phyloP scores from a whole-genome alignment of 64 coral and sea anemone species.

The Montipora foliosa region DNA sequence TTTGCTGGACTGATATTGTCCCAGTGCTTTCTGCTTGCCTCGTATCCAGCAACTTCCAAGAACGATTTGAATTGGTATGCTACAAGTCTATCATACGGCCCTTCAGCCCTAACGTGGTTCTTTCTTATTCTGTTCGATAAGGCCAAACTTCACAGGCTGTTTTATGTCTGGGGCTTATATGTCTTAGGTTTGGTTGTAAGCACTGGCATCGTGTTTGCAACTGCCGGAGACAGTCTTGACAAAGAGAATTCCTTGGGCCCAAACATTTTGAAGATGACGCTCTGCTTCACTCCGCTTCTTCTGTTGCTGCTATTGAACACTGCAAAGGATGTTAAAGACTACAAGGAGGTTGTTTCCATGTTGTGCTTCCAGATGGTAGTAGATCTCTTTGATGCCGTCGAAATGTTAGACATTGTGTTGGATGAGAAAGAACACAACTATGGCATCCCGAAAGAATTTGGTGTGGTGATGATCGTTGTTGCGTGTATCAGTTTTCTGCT shows the following conservation, averaged over 20 bases:
- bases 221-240: slow-evolving; percentile 35
- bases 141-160: background rate
- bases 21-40: background rate
- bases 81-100: background rate
- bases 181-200: background rate
- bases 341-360: background rate
- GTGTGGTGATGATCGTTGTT: background rate
- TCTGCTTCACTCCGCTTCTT: slow-evolving; percentile 42
- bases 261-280: slow-evolving; percentile 18
- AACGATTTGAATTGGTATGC: background rate
- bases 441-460: slow-evolving; percentile 11
- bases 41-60: background rate
- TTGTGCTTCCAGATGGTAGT: slow-evolving; percentile 3
- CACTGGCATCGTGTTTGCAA: background rate
- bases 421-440: background rate
- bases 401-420: slow-evolving; percentile 16
- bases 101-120: background rate
- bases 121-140: background rate
- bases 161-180: background rate
- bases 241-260: slow-evolving; percentile 69
- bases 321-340: background rate
- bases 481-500: slow-evolving; percentile 53
- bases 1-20: background rate
- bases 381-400: slow-evolving; percentile 47
- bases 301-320: slow-evolving; percentile 52